Conservation (phyloP, 2,888 invertebrate species). For the Pollenia angustigena region DNA sequence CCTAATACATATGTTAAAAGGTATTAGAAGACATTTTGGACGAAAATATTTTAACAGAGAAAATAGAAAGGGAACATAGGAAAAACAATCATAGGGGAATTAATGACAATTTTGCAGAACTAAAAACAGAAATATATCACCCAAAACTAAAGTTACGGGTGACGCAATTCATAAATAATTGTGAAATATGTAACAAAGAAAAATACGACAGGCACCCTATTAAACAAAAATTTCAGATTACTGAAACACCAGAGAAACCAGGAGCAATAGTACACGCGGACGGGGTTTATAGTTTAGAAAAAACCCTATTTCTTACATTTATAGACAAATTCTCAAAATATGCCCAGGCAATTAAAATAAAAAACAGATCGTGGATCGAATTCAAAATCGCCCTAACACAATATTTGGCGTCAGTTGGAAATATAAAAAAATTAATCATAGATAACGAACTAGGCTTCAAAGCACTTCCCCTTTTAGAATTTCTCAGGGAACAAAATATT, state of each 20-base stretch:
- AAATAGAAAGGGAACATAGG: conserved; percentile 36
- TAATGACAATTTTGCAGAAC: conserved; percentile 29
- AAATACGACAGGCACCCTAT: conserved; percentile 51
- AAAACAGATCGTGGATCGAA: not conserved
- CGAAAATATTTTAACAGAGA: conserved; percentile 1
- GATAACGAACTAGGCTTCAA: not conserved
- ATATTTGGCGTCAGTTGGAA: no score
- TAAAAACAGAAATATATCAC: conserved; percentile 34
- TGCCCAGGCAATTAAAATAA: not conserved
- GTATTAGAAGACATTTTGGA: conserved; percentile 30
- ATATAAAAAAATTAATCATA: no score
- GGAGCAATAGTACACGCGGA: conserved; percentile 22
- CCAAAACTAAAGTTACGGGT: conserved; percentile 26
- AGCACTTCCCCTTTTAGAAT: not conserved
- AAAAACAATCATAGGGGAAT: conserved; percentile 49
- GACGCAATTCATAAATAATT: conserved; percentile 43
- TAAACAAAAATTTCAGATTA: conserved; percentile 40
- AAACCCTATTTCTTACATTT: conserved; percentile 41
- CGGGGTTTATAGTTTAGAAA: conserved; percentile 34
- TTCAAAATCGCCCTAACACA: no score
- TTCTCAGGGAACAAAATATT: conserved; percentile 1
- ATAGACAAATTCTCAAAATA: conserved; percentile 40
- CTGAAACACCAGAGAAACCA: not conserved
- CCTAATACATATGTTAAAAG: conserved; percentile 17
- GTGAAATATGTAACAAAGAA: conserved; percentile 39